Evolutionary conservation across 2,113 vertebrate genomes (phyloP), one percentile per base, ranked within the genome.

Genomic region (Eretmochelys imbricata): DNA sequence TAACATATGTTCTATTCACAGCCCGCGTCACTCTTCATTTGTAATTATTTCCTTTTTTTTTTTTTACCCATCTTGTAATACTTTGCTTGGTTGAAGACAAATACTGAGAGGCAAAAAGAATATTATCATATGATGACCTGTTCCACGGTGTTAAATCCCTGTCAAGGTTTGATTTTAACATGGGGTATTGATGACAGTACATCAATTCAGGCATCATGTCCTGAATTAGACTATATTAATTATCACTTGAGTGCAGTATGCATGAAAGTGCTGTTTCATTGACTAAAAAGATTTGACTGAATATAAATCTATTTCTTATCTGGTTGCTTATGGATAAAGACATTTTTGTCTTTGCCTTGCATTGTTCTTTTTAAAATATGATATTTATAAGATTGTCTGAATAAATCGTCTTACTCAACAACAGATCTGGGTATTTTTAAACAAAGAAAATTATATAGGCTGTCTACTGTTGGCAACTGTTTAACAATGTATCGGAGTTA

Each of bases 1-100:
- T 98, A 98, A 99, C 99, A 99, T 99, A 99, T 99, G 99, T 98
- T 99, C 98, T 98, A 98, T 98, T 99, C 98, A 98, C 99, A 99
- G 99, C 98, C 98, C 93, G 95, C 94, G 98, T 99, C 99, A 99
- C 98, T 99, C 99, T 99, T 99, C 98, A 99, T 99, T 99, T 99
- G 98, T 98, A 99, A 99, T 99, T 99, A 98, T 98, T 99, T 99
- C 98, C 96, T 94, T 96, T 98, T 97, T 97, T 97, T 98, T 31
- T 96, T 97, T 84, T 95, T 98, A 97, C 97, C 98, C 96, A 96
- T 97, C 98, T 98, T 98, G 98, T 98, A 99, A 99, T 98, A 98
- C 98, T 98, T 98, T 98, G 97, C 98, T 98, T 98, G 98, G 98
- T 85, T 98, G 98, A 98, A 98, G 98, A 99, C 98, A 99, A 99